Percentiles rank a stretch among this genome's conserved stretches.
Conservation (phyloP, 2,888 invertebrate species). For the Fragum sueziense region DNA sequence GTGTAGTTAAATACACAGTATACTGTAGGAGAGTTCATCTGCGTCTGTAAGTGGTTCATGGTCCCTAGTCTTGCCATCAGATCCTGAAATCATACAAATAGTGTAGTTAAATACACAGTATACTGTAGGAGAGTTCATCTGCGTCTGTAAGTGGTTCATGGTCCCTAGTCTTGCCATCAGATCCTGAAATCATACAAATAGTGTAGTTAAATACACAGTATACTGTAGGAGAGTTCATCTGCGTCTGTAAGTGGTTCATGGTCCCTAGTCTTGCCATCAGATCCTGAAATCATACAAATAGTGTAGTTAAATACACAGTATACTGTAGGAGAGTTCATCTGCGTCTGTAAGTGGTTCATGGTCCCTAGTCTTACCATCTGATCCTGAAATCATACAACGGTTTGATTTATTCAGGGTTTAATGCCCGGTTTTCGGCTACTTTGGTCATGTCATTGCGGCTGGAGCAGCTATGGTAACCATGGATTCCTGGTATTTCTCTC, state of each 20-base stretch:
- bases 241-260: slow-evolving; percentile 69
- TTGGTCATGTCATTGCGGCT: too few relatives aligned
- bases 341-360: slow-evolving; percentile 69
- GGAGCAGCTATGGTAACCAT: too few relatives aligned
- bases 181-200: slow-evolving; percentile 59
- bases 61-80: slow-evolving; percentile 68
- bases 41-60: slow-evolving; percentile 69
- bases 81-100: slow-evolving; percentile 59
- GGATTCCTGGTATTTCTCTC: too few relatives aligned
- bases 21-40: slow-evolving; percentile 70
- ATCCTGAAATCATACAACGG: slow-evolving; percentile 69
- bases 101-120: too few relatives aligned
- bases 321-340: slow-evolving; percentile 70
- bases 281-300: slow-evolving; percentile 59
- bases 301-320: too few relatives aligned
- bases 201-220: too few relatives aligned
- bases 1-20: too few relatives aligned
- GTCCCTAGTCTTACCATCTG: slow-evolving; percentile 68
- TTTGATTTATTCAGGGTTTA: too few relatives aligned
- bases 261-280: slow-evolving; percentile 68
- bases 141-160: slow-evolving; percentile 69
- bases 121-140: slow-evolving; percentile 70
- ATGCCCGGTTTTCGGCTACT: too few relatives aligned
- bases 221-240: slow-evolving; percentile 70
- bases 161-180: slow-evolving; percentile 68